These are phyloP conservation scores for Meiosimyza platycephala DNA, from an alignment of 2,888 invertebrate genomes.

Conservation along the genomic window DNA sequence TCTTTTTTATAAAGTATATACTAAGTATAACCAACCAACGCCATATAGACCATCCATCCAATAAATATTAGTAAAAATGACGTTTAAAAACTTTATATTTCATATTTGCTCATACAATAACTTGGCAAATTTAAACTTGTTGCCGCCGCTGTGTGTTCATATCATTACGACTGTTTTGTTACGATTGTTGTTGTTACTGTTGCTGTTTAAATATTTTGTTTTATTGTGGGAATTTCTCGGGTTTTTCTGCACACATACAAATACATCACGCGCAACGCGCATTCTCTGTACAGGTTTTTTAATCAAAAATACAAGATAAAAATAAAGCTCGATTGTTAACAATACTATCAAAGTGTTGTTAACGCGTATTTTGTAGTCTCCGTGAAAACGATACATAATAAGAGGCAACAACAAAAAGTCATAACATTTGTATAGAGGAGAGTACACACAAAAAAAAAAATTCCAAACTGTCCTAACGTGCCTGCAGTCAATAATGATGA, in stretches of 20 bases:
- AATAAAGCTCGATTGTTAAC: conserved; percentile 22
- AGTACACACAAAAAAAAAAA: background rate
- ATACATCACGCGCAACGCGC: conserved; percentile 39
- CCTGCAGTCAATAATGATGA: background rate
- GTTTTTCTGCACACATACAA: conserved; percentile 65
- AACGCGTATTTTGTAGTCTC: conserved; percentile 17
- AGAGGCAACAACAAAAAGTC: too few species aligned
- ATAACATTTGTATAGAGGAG: too few species aligned
- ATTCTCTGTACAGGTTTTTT: conserved; percentile 3
- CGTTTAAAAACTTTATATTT: too few species aligned
- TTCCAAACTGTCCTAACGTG: background rate
- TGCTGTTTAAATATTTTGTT: conserved; percentile 44
- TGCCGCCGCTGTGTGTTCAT: conserved; percentile 6
- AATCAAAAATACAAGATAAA: conserved; percentile 26
- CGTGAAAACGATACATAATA: too few species aligned
- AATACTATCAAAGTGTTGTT: conserved; percentile 20
- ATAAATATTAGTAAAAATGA: too few species aligned
- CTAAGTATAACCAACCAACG: too few species aligned
- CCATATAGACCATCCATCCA: too few species aligned
- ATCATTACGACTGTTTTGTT: conserved; percentile 21
- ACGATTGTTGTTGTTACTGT: conserved; percentile 40
- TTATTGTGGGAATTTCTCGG: conserved; percentile 68
- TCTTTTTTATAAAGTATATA: too few species aligned
- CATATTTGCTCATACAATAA: conserved; percentile 2
- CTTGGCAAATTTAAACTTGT: conserved; percentile 30